Evolutionary conservation across 37 sponge, comb jelly and placozoan genomes (phyloP), one percentile per base, ranked within the genome.

Genomic region (Aplysina aerophoba): DNA sequence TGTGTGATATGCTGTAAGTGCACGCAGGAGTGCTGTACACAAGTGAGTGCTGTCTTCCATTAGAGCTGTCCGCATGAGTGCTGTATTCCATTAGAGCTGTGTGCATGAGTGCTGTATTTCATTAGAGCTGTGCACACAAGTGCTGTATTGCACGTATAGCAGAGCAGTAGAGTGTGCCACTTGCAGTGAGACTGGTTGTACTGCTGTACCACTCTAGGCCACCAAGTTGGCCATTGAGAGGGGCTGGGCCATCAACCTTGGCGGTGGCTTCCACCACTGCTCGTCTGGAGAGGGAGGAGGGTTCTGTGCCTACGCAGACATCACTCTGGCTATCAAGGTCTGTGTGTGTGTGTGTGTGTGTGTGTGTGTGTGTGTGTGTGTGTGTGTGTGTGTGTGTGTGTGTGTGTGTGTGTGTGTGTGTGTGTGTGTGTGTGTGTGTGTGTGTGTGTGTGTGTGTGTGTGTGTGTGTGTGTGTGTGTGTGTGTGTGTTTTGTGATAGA

Each of bases 291-390:
- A 84, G 57, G 97, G 97, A 40, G 97, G 97, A 20, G 94, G 97
- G 3, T 96, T 96, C 86, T 96, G 97, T 88, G 92, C 90, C 59
- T 96, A 96, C 83, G 97, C 97, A 36, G 97, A 96, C 90, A 96
- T 96, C 80, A 94, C 90, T 14, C 87, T 96, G 59, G 74, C 84
- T 24, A 81, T 95, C 20, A 92, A 86, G 87, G 93, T 92, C 8
- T 15, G 25, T 40, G 27, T 34, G 22, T 73, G 37, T 5, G 37
- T 13, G 37, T 28, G 12, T 62, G 64, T n/a, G 28, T 62, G 12
- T 62, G 28, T 69, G 71, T 69, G 71, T 11, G 71, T 27, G 33
- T 69, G 71, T 69, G 71, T 69, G 33, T 28, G 71, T 28, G 71
- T 28, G 71, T 28, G 71, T 28, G 71, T 69, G 33, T 69, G 71